Evolutionary conservation across 1,140 invertebrate genomes (phyloP).

Genomic region (Heliothis virescens): DNA sequence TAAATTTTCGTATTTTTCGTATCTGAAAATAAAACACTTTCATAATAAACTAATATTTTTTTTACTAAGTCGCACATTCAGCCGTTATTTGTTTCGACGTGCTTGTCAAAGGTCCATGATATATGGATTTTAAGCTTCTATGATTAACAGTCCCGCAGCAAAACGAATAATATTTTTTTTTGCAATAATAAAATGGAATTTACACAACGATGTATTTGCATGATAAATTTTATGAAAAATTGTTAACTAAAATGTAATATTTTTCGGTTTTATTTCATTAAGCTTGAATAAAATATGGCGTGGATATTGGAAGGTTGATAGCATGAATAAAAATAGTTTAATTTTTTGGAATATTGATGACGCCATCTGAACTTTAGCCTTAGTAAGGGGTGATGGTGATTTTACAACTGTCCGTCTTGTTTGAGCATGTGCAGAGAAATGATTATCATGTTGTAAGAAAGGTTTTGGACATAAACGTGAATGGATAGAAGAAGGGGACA

Average conservation of each 20-base stretch:
- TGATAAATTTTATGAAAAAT: constrained; percentile 4
- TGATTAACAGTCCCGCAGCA: constrained; percentile 13
- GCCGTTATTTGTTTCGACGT: constrained; percentile 36
- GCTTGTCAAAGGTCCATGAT: constrained; percentile 36
- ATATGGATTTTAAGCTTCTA: constrained; percentile 36
- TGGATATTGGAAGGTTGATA: too few relatives aligned
- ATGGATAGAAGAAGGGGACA: too few relatives aligned
- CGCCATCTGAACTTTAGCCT: too few relatives aligned
- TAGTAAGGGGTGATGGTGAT: too few relatives aligned
- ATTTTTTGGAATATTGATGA: too few relatives aligned
- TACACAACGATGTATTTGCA: constrained; percentile 1
- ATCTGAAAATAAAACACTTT: neutral
- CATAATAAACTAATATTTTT: constrained; percentile 37
- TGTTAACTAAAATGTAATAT: constrained; percentile 25
- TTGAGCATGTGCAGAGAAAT: too few relatives aligned
- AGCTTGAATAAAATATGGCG: neutral
- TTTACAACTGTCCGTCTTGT: too few relatives aligned
- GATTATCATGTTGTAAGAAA: too few relatives aligned
- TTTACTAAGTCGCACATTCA: constrained; percentile 22
- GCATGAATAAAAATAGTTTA: too few relatives aligned
- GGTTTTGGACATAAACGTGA: too few relatives aligned
- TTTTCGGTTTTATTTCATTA: constrained; percentile 1
- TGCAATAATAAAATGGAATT: constrained; percentile 23
- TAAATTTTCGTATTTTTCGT: neutral
- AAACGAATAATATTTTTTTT: constrained; percentile 36